Evolutionary conservation across 2,113 vertebrate genomes (phyloP).

Genomic region (Pagrus major): DNA sequence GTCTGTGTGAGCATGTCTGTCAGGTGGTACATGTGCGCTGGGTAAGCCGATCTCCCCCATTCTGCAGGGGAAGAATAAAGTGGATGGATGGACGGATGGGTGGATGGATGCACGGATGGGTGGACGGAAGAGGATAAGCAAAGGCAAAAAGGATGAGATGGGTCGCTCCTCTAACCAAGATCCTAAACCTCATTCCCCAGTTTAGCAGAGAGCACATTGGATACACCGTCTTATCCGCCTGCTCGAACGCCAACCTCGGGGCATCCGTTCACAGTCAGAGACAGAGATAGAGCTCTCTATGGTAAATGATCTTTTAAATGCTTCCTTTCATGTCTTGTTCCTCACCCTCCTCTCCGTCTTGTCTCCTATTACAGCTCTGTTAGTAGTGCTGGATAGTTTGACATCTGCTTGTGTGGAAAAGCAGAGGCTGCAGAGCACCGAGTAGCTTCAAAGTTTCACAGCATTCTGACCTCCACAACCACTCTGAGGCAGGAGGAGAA

Average conservation of each 20-base stretch:
- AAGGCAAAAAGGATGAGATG: conserved; percentile 21
- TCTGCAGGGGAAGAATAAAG: conserved; percentile 14
- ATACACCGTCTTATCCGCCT: conserved; percentile 46
- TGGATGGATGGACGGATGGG: conserved; percentile 2
- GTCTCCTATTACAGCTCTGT: conserved; percentile 28
- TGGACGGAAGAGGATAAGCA: conserved; percentile 16
- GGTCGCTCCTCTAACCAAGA: conserved; percentile 6
- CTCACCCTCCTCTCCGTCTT: conserved; percentile 4
- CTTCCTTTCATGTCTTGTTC: conserved; percentile 51
- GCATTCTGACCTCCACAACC: conserved; percentile 18
- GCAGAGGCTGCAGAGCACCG: not conserved
- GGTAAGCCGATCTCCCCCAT: conserved; percentile 1
- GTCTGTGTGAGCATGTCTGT: conserved; percentile 5
- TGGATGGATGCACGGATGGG: not conserved
- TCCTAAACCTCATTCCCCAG: conserved; percentile 32
- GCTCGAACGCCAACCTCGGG: conserved; percentile 30
- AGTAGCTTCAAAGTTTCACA: conserved; percentile 20
- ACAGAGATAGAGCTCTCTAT: conserved; percentile 29
- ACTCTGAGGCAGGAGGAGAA: conserved; percentile 15
- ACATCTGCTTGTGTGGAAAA: not conserved
- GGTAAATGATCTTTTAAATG: conserved; percentile 50
- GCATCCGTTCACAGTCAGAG: conserved; percentile 30
- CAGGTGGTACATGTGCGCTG: conserved; percentile 8
- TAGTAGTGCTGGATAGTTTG: conserved; percentile 9
- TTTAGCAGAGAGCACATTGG: conserved; percentile 51